Evolutionary conservation across 2,797 vertebrate genomes (phyloP).

Genomic region (Enteromius mattozi): DNA sequence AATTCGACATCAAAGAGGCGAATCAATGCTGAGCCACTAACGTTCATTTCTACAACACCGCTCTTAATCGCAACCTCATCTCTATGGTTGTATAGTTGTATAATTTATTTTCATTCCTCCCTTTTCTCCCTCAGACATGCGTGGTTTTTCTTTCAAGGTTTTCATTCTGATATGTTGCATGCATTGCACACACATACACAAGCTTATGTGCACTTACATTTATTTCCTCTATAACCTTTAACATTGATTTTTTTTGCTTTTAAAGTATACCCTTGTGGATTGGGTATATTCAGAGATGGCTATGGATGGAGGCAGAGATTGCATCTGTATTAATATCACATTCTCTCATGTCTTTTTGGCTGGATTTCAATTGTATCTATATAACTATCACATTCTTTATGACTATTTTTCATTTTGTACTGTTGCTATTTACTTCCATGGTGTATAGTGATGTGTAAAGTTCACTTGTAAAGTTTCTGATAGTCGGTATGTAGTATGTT

Average conservation of each 20-base stretch:
- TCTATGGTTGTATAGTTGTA: not conserved
- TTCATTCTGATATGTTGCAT: constrained; percentile 32
- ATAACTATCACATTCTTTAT: not conserved
- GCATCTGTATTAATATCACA: not conserved
- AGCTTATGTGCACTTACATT: constrained; percentile 9
- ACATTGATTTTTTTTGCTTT: constrained; percentile 20
- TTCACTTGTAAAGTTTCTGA: not conserved
- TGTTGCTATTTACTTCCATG: not conserved
- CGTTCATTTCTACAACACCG: constrained; percentile 16
- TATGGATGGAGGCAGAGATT: not conserved
- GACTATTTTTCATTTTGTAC: not conserved
- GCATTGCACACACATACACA: constrained; percentile 23
- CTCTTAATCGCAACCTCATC: constrained; percentile 30
- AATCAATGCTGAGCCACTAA: constrained; percentile 54
- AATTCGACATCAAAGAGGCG: constrained; percentile 64
- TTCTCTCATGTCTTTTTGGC: not conserved
- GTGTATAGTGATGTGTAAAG: not conserved
- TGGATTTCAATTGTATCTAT: not conserved
- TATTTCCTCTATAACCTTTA: constrained; percentile 48
- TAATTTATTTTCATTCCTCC: not conserved
- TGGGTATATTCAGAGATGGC: constrained; percentile 7
- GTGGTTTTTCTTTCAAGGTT: constrained; percentile 63
- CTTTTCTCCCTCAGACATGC: constrained; percentile 51
- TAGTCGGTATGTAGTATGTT: no score
- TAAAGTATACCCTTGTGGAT: constrained; percentile 16